A percentile compares a stretch with the other conserved stretches of the same genome.
Evolutionary conservation across 2,888 invertebrate genomes (phyloP).

Genomic region (Cephalotes varians): DNA sequence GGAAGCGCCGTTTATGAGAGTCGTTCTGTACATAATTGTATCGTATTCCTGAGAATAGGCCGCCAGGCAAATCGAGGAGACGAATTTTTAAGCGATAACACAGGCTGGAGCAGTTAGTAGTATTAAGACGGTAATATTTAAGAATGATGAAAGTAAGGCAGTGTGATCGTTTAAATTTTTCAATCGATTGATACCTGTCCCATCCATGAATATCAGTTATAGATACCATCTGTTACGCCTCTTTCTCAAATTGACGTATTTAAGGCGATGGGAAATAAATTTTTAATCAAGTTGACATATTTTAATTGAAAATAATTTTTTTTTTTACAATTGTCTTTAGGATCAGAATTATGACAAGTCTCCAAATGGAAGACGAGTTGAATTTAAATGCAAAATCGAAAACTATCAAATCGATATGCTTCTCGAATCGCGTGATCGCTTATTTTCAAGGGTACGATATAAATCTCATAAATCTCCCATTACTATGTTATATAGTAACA

Average conservation of each 20-base stretch:
- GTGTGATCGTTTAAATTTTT: constrained; percentile 18
- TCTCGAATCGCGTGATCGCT: neutral
- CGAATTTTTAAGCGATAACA: constrained; percentile 5
- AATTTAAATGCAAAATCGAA: neutral
- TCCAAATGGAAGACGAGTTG: neutral
- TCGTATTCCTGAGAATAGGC: neutral
- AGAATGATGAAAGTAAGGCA: constrained; percentile 31
- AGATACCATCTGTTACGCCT: neutral
- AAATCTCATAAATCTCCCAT: constrained; percentile 53
- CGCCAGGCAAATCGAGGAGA: neutral
- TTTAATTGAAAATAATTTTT: constrained; percentile 15
- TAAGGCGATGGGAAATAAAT: neutral
- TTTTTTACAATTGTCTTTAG: neutral
- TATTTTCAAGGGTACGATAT: constrained; percentile 28
- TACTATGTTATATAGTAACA: constrained; percentile 53
- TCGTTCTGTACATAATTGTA: constrained; percentile 58
- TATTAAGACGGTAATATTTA: constrained; percentile 29
- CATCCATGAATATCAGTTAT: neutral
- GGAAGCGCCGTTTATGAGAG: constrained; percentile 55
- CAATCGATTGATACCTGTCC: neutral
- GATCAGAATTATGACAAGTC: neutral
- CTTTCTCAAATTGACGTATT: neutral
- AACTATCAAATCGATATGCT: neutral
- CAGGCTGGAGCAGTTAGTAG: neutral
- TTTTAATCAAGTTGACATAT: constrained; percentile 25